A percentile compares a stretch with the other conserved stretches of the same genome.
These are phyloP conservation scores for Gibbula magus DNA, from an alignment of 2,888 invertebrate species.

Conservation along the genomic window DNA sequence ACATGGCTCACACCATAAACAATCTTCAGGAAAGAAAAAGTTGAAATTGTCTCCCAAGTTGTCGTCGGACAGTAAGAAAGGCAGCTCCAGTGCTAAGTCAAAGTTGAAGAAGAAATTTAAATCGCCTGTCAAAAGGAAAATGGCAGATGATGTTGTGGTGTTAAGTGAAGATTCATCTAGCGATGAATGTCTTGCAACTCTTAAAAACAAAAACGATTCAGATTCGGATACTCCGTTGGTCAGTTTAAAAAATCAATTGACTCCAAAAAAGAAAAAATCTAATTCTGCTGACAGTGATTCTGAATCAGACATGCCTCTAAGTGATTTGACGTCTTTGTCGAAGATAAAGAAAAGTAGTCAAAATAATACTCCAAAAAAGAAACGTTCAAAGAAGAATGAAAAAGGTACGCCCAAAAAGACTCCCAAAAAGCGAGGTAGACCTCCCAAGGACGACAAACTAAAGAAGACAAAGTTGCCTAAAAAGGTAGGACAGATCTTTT, in stretches of 20 bases:
- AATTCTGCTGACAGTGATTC: not conserved
- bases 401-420: conserved; percentile 35
- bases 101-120: conserved; percentile 33
- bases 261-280: conserved; percentile 50
- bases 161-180: conserved; percentile 34
- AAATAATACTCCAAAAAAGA: not conserved
- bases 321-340: conserved; percentile 30
- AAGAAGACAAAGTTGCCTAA: conserved; percentile 26
- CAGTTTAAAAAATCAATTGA: conserved; percentile 48
- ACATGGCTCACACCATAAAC: conserved; percentile 30
- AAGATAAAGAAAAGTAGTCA: conserved; percentile 17
- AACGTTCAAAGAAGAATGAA: conserved; percentile 44
- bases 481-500: conserved; percentile 16
- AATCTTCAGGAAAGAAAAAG: conserved; percentile 46
- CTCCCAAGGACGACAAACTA: conserved; percentile 21
- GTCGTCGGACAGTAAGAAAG: not conserved
- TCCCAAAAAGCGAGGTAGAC: conserved; percentile 30
- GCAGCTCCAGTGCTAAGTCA: not conserved
- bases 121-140: conserved; percentile 35
- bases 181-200: conserved; percentile 49
- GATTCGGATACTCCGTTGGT: conserved; percentile 60
- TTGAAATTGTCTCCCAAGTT: conserved; percentile 30
- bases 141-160: conserved; percentile 27
- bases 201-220: conserved; percentile 43
- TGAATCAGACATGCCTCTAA: conserved; percentile 39